Percentiles rank a stretch among this genome's conserved stretches.
phyloP scores from a whole-genome alignment of 2,888 invertebrate species.

The Scaptomyza caliginosa region DNA sequence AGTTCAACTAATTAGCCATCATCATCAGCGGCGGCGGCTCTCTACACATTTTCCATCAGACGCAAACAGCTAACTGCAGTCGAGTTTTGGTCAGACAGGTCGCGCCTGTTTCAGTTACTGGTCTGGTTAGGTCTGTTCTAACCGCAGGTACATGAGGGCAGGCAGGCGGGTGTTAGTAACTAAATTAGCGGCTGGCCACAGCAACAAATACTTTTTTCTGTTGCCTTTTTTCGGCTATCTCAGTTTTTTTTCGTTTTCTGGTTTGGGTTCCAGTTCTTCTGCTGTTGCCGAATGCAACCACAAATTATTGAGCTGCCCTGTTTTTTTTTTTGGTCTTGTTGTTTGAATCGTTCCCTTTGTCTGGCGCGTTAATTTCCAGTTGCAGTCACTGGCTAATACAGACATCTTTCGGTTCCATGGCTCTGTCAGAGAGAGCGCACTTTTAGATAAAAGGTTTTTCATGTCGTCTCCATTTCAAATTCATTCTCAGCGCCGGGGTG shows the following conservation, averaged over 20 bases:
- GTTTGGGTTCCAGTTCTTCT: slow-evolving; percentile 19
- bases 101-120: slow-evolving; percentile 11
- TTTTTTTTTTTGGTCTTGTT: slow-evolving; percentile 25
- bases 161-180: slow-evolving; percentile 61
- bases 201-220: slow-evolving; percentile 46
- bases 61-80: slow-evolving; percentile 58
- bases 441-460: slow-evolving; percentile 78
- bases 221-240: slow-evolving; percentile 32
- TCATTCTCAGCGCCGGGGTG: slow-evolving; percentile 51
- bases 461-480: slow-evolving; percentile 74
- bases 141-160: slow-evolving; percentile 54
- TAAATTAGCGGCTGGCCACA: slow-evolving; percentile 69
- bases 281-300: slow-evolving; percentile 49
- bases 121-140: slow-evolving; percentile 23
- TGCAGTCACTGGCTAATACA: slow-evolving; percentile 72
- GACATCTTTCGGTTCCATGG: slow-evolving; percentile 58
- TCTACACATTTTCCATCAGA: slow-evolving; percentile 63
- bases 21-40: slow-evolving; percentile 68
- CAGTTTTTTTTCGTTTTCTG: slow-evolving; percentile 1
- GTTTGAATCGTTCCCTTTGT: slow-evolving; percentile 41
- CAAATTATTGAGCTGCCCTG: slow-evolving; percentile 58
- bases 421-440: slow-evolving; percentile 40
- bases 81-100: slow-evolving; percentile 8
- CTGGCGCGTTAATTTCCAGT: slow-evolving; percentile 68
- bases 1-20: slow-evolving; percentile 71